These are phyloP conservation scores for Tanypteryx hageni DNA, from an alignment of 2,888 invertebrate species.

Conservation along the genomic window DNA sequence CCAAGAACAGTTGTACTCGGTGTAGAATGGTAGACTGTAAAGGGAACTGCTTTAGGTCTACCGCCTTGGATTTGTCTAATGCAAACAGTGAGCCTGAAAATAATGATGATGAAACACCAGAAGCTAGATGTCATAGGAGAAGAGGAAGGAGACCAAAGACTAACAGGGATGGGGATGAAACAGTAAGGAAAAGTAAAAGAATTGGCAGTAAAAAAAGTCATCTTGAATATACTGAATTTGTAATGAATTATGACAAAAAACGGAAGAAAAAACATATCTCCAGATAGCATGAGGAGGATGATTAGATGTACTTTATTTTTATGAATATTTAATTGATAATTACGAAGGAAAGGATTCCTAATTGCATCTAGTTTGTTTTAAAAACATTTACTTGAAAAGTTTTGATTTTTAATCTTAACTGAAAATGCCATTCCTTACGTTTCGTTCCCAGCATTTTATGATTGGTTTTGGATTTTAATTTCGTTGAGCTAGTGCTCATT, in stretches of 20 bases:
- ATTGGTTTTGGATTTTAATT: not conserved
- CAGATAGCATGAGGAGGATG: conserved; percentile 36
- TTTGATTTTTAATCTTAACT: not conserved
- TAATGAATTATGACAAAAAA: conserved; percentile 36
- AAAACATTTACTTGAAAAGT: not conserved
- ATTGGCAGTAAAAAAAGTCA: conserved; percentile 9
- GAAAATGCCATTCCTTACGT: conserved; percentile 19
- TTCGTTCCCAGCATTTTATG: conserved; percentile 41
- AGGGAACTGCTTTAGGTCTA: conserved; percentile 26
- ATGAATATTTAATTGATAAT: conserved; percentile 7
- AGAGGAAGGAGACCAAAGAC: conserved; percentile 36
- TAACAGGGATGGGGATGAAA: conserved; percentile 29
- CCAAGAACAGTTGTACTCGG: conserved; percentile 28
- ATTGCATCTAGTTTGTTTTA: not conserved
- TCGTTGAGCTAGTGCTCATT: not conserved
- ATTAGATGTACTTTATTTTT: conserved; percentile 41
- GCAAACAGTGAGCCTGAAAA: conserved; percentile 32
- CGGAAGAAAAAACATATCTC: conserved; percentile 43
- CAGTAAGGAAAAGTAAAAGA: conserved; percentile 41
- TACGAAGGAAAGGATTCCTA: not conserved
- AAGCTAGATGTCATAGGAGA: conserved; percentile 19
- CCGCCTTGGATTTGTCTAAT: not conserved
- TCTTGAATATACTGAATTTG: conserved; percentile 41
- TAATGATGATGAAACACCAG: conserved; percentile 20
- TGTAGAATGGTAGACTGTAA: conserved; percentile 59